Evolutionary conservation across 2,888 invertebrate genomes (phyloP).

Genomic region (Lasioglossum villosulum): DNA sequence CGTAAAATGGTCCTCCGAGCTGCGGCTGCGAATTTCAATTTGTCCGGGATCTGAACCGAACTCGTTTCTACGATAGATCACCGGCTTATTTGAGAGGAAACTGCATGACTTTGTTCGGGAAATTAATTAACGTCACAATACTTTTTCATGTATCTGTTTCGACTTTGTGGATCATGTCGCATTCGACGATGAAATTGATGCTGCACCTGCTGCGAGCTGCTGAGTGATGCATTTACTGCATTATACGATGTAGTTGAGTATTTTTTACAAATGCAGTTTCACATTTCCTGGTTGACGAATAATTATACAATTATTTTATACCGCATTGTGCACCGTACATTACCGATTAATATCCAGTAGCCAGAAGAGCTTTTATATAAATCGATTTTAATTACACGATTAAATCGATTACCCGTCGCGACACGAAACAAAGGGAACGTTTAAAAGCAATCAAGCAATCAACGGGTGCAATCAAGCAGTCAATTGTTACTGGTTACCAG

Average conservation of each 20-base stretch:
- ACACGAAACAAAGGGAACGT: neutral
- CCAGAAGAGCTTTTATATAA: neutral
- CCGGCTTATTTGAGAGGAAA: neutral
- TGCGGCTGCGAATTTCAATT: neutral
- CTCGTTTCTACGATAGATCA: neutral
- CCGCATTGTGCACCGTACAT: no score
- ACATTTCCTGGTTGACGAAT: no score
- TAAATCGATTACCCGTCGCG: neutral
- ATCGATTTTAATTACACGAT: neutral
- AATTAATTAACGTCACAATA: neutral
- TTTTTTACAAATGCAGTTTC: no score
- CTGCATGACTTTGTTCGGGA: neutral
- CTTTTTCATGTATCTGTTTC: neutral
- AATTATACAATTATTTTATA: no score
- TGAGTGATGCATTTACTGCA: neutral
- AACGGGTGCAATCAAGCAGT: neutral
- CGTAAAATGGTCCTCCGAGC: neutral
- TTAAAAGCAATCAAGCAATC: neutral
- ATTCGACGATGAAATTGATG: no score
- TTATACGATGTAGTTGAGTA: no score
- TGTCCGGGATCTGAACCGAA: neutral
- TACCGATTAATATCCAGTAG: no score
- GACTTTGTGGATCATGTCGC: neutral
- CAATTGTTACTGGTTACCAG: neutral
- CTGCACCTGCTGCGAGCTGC: no score